phyloP scores from a whole-genome alignment of 2,888 invertebrate species.

The Tortrix viridana region DNA sequence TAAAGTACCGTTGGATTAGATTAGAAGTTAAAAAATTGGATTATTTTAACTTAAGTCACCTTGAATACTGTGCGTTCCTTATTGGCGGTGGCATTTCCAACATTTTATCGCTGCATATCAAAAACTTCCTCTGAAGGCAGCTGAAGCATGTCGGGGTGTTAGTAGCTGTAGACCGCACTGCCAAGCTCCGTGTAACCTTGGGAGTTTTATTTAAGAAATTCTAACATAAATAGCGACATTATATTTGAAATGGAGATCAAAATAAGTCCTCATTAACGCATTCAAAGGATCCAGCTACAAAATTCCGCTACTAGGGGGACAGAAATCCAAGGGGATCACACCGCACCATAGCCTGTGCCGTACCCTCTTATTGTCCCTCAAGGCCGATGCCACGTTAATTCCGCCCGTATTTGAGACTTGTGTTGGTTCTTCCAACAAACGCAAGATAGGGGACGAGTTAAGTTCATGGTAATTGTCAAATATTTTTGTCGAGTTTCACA shows the following conservation, averaged over 20 bases:
- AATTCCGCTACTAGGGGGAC: slow-evolving; percentile 36
- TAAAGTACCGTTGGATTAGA: slow-evolving; percentile 28
- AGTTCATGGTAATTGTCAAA: slow-evolving; percentile 37
- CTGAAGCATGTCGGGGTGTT: no score
- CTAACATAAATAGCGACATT: slow-evolving; percentile 2
- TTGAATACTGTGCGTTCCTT: no score
- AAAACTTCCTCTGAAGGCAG: no score
- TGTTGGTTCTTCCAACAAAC: slow-evolving; percentile 56
- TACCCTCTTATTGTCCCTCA: slow-evolving; percentile 32
- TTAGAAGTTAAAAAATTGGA: slow-evolving; percentile 15
- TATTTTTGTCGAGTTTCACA: slow-evolving; percentile 34
- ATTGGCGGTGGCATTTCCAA: no score
- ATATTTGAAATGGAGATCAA: slow-evolving; percentile 22
- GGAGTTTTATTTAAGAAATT: background rate
- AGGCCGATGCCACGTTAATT: slow-evolving; percentile 38
- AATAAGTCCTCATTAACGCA: slow-evolving; percentile 31
- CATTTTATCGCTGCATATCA: no score
- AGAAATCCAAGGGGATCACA: slow-evolving; percentile 33
- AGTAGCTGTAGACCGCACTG: no score
- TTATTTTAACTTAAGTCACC: background rate
- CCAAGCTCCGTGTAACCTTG: no score
- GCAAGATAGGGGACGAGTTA: slow-evolving; percentile 37
- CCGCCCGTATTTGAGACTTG: slow-evolving; percentile 68
- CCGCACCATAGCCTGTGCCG: slow-evolving; percentile 16
- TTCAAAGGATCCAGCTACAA: slow-evolving; percentile 31